Percentiles rank a stretch among this genome's conserved stretches.
Evolutionary conservation across 2,797 vertebrate species (phyloP).

Genomic region (Muraenolepis orangiensis): DNA sequence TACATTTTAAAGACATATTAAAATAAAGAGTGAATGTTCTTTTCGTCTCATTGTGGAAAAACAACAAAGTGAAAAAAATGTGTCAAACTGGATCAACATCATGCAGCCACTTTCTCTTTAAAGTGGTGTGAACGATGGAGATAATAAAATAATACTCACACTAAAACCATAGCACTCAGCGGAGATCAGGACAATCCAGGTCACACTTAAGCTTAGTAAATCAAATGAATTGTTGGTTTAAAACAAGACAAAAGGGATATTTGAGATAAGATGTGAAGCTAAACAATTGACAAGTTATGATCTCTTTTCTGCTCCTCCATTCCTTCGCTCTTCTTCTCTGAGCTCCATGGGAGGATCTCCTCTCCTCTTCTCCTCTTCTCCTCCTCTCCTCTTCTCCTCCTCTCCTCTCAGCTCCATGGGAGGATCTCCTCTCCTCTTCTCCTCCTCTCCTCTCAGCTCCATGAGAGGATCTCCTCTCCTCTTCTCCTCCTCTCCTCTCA

Average conservation of each 20-base stretch:
- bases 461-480: conserved; percentile 71
- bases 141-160: background rate
- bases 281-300: background rate
- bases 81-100: too few relatives aligned
- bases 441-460: conserved; percentile 57
- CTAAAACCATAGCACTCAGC: background rate
- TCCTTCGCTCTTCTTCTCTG: too few relatives aligned
- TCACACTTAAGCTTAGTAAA: background rate
- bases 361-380: background rate
- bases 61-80: too few relatives aligned
- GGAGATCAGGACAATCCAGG: background rate
- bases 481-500: too few relatives aligned
- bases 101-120: too few relatives aligned
- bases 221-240: background rate
- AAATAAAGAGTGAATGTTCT: too few relatives aligned
- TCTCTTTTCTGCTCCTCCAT: background rate
- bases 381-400: conserved; percentile 4
- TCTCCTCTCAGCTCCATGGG: conserved; percentile 53
- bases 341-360: too few relatives aligned
- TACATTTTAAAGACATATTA: too few relatives aligned
- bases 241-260: background rate
- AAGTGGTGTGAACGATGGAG: too few relatives aligned
- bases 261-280: background rate
- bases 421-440: conserved; percentile 75
- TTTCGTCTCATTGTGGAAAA: too few relatives aligned